phyloP scores from a whole-genome alignment of 2,888 invertebrate genomes.

The Caenorhabditis sp. region DNA sequence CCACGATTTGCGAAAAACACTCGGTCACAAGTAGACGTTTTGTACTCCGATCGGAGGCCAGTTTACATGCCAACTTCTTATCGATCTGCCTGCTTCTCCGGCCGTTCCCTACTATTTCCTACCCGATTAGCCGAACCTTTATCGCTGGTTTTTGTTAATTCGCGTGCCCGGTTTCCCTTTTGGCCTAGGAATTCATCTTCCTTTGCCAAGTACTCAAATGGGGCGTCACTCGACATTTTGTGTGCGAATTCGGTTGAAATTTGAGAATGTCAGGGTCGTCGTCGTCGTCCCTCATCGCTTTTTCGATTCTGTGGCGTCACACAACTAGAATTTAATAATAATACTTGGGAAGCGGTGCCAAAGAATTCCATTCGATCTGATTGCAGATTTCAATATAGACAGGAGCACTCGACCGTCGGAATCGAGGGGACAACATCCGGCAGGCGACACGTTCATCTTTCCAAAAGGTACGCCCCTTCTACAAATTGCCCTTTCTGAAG shows the following conservation, averaged over 20 bases:
- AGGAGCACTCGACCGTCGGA: not conserved
- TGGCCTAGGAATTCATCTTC: not conserved
- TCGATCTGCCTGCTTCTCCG: conserved; percentile 11
- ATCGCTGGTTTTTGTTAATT: conserved; percentile 3
- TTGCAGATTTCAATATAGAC: conserved; percentile 13
- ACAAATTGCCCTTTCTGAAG: conserved; percentile 9
- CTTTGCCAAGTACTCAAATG: not conserved
- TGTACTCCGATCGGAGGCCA: not conserved
- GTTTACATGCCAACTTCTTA: conserved; percentile 3
- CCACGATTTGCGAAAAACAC: too few relatives aligned
- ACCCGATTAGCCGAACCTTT: conserved; percentile 26
- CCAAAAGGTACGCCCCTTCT: conserved; percentile 1
- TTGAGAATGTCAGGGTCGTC: conserved; percentile 19
- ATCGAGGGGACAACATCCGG: not conserved
- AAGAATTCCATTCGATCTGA: not conserved
- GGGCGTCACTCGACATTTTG: conserved; percentile 7
- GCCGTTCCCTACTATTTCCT: conserved; percentile 35
- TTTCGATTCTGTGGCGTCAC: not conserved
- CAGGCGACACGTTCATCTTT: not conserved
- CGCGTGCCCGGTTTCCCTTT: not conserved
- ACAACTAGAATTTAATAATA: conserved; percentile 10
- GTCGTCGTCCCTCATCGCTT: conserved; percentile 5
- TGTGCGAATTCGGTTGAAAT: conserved; percentile 21
- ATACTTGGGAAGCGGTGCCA: too few relatives aligned
- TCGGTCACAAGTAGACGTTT: not conserved